Conservation (phyloP, 2,888 invertebrate species). For the Abrostola triplasia region DNA sequence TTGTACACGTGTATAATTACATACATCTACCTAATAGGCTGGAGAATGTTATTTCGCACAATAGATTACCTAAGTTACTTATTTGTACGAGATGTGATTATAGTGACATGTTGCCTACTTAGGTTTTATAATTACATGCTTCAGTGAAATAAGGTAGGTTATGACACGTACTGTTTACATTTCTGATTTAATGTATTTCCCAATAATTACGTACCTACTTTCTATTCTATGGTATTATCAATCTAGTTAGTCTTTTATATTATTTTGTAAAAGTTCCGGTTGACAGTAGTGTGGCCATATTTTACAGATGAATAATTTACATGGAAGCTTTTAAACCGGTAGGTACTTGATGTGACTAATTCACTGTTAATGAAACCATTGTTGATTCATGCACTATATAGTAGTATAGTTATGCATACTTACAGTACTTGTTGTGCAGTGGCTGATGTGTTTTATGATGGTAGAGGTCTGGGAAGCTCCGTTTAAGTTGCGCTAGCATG, state of each 20-base stretch:
- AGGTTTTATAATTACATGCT: neutral
- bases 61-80: slow-evolving; percentile 1
- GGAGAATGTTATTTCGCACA: slow-evolving; percentile 10
- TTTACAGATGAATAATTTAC: slow-evolving; percentile 54
- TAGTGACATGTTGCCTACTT: neutral
- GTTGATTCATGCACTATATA: slow-evolving; percentile 74
- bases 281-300: slow-evolving; percentile 34
- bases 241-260: no score
- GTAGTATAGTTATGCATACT: slow-evolving; percentile 77
- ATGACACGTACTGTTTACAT: slow-evolving; percentile 5
- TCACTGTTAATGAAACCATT: slow-evolving; percentile 22
- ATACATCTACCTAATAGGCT: slow-evolving; percentile 2
- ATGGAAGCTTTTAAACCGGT: slow-evolving; percentile 30
- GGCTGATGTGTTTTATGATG: slow-evolving; percentile 93
- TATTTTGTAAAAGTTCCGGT: slow-evolving; percentile 21
- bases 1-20: slow-evolving; percentile 31
- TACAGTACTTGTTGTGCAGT: slow-evolving; percentile 92
- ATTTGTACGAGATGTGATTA: slow-evolving; percentile 14
- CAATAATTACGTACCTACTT: no score
- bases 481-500: slow-evolving; percentile 96
- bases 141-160: slow-evolving; percentile 8
- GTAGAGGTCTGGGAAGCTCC: slow-evolving; percentile 95
- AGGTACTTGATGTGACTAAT: slow-evolving; percentile 32
- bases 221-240: no score
- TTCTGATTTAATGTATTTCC: slow-evolving; percentile 4